phyloP scores from a whole-genome alignment of 2,888 invertebrate genomes.

The Hyles lineata region DNA sequence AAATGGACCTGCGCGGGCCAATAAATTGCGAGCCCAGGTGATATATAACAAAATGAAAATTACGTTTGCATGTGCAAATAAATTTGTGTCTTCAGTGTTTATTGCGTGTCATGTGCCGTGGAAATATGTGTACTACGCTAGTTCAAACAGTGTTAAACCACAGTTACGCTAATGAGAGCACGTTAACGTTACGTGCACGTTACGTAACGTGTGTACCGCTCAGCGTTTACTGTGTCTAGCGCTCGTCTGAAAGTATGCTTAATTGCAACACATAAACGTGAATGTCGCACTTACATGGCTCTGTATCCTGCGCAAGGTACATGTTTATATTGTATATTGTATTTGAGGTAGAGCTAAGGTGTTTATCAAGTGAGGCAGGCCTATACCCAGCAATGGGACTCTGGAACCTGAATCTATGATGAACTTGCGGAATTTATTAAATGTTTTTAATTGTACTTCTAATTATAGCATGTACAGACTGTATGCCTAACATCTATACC shows the following conservation, averaged over 20 bases:
- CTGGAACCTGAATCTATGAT: too few relatives aligned
- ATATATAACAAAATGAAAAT: too few relatives aligned
- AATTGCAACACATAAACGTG: slow-evolving; percentile 29
- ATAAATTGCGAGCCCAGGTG: too few relatives aligned
- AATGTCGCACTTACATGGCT: slow-evolving; percentile 25
- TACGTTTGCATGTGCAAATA: neutral
- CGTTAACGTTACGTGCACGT: slow-evolving; percentile 23
- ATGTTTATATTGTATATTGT: neutral
- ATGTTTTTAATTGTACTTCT: too few relatives aligned
- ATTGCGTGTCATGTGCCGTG: slow-evolving; percentile 16
- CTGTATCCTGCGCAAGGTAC: neutral
- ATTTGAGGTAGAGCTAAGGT: neutral
- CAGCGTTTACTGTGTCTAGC: slow-evolving; percentile 24
- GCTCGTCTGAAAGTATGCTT: slow-evolving; percentile 39
- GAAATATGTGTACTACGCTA: slow-evolving; percentile 34
- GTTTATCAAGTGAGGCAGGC: neutral
- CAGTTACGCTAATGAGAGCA: slow-evolving; percentile 57
- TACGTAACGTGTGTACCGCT: slow-evolving; percentile 37
- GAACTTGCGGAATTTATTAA: too few relatives aligned
- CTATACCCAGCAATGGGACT: too few relatives aligned
- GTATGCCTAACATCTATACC: too few relatives aligned
- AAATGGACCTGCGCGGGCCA: too few relatives aligned
- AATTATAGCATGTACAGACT: too few relatives aligned
- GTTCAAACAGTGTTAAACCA: slow-evolving; percentile 56
- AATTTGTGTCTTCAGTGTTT: neutral